Base-by-base conservation (phyloP, 1,140 invertebrate species). In the Palaemon carinicauda region DNA sequence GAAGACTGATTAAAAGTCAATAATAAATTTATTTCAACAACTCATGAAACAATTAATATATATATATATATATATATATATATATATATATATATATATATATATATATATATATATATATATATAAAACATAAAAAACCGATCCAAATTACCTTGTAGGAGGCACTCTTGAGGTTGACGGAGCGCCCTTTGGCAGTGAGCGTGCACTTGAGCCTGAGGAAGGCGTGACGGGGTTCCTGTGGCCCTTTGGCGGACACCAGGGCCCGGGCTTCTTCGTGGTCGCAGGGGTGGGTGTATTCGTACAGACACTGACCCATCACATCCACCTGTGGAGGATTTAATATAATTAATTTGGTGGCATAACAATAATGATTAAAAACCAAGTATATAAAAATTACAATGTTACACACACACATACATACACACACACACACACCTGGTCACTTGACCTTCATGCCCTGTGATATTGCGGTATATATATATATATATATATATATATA, bases 101-200 rank as follows among this genome's bases (percentile, higher is more conserved):
- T n/a, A n/a, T n/a, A n/a, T n/a, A n/a, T n/a, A n/a, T n/a, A n/a
- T n/a, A n/a, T n/a, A n/a, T n/a, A n/a, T n/a, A n/a, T n/a, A n/a
- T n/a, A n/a, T n/a, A n/a, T n/a, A n/a, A n/a, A n/a, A n/a, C n/a
- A n/a, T n/a, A n/a, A n/a, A n/a, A n/a, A n/a, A n/a, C n/a, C n/a
- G n/a, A n/a, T n/a, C n/a, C n/a, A n/a, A n/a, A n/a, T 90, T 92
- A 98, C 97, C 94, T 98, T 98, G 91, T 98, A 98, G 3, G 95
- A 94, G 52, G 97, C 97, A 79, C 96, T 97, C 91, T 98, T 98
- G 0, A 98, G 92, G 92, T 98, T 98, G 71, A 98, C 96, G 91
- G 95, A 97, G 88, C 96, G 93, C 24, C 97, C 97, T 91, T 98
- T 97, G 90, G 93, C 95, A 1, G 96, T 98, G 2, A 98, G 92